Conservation (phyloP, 2,113 vertebrate genomes). For the Pipa parva region DNA sequence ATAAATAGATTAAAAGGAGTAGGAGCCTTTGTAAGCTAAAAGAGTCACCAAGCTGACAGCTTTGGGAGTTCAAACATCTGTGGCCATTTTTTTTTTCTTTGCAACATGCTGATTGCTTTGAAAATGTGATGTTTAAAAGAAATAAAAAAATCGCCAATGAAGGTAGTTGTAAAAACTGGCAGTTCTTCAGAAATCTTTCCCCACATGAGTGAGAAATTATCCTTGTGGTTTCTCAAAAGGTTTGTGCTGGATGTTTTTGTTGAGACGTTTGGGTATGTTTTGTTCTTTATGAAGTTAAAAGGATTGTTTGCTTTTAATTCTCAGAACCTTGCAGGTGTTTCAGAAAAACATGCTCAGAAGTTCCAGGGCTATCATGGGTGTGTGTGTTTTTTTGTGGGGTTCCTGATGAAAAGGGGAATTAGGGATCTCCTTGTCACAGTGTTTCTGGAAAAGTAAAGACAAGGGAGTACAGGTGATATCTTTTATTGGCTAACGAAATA, state of each 20-base stretch:
- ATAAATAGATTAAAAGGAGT: slow-evolving; percentile 31
- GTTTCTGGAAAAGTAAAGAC: slow-evolving; percentile 21
- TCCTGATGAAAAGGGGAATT: slow-evolving; percentile 56
- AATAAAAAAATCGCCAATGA: slow-evolving; percentile 43
- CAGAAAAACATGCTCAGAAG: slow-evolving; percentile 48
- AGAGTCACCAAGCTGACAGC: slow-evolving; percentile 30
- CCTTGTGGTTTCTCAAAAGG: slow-evolving; percentile 50
- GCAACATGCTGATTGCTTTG: slow-evolving; percentile 43
- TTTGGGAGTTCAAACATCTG: slow-evolving; percentile 34
- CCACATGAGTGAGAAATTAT: slow-evolving; percentile 54
- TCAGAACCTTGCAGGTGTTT: slow-evolving; percentile 49
- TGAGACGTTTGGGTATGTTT: slow-evolving; percentile 42
- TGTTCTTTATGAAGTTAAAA: slow-evolving; percentile 51
- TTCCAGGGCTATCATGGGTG: slow-evolving; percentile 53
- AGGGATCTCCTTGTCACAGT: slow-evolving; percentile 46
- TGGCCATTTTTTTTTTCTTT: slow-evolving; percentile 20
- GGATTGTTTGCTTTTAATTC: slow-evolving; percentile 43
- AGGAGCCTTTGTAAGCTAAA: slow-evolving; percentile 20
- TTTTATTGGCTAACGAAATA: no score
- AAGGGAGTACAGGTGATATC: no score
- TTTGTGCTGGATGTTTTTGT: slow-evolving; percentile 45
- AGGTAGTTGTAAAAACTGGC: slow-evolving; percentile 45
- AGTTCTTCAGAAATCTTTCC: slow-evolving; percentile 48
- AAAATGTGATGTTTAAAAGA: slow-evolving; percentile 46
- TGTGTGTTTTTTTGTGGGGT: slow-evolving; percentile 45